Percentiles rank a stretch among this genome's conserved stretches.
These are phyloP conservation scores for Gallinago solitaria DNA, from an alignment of 2,797 vertebrate species.

Conservation along the genomic window DNA sequence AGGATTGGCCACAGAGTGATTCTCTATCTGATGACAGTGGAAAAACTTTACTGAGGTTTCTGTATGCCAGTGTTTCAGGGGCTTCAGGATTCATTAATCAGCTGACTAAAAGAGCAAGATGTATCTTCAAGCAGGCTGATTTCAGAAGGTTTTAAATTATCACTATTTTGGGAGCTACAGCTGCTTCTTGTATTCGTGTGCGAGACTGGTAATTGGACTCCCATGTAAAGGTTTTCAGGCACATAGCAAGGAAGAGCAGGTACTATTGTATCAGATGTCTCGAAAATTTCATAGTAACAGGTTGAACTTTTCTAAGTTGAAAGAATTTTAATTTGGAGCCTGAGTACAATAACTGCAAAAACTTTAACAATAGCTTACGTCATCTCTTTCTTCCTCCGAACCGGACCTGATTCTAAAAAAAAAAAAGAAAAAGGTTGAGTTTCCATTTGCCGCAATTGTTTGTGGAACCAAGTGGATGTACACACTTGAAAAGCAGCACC, in stretches of 20 bases:
- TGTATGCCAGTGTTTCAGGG: background rate
- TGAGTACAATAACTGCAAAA: background rate
- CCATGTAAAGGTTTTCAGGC: background rate
- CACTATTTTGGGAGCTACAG: background rate
- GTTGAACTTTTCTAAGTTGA: background rate
- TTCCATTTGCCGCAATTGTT: background rate
- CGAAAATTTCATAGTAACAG: background rate
- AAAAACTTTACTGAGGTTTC: background rate
- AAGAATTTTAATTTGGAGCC: background rate
- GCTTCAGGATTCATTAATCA: background rate
- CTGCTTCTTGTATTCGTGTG: background rate
- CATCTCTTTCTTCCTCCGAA: background rate
- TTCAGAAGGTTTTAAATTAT: background rate
- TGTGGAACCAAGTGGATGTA: background rate
- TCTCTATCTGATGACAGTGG: background rate
- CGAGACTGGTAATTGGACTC: background rate
- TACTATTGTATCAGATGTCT: background rate
- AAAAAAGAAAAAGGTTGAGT: background rate
- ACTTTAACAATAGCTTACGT: background rate
- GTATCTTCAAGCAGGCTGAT: background rate
- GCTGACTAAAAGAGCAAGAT: background rate
- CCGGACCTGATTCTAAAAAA: fast-evolving
- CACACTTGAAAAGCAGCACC: background rate
- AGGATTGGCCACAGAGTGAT: background rate
- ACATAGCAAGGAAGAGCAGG: background rate